Evolutionary conservation across 1,140 invertebrate genomes (phyloP).

Genomic region (Lepidurus apus): DNA sequence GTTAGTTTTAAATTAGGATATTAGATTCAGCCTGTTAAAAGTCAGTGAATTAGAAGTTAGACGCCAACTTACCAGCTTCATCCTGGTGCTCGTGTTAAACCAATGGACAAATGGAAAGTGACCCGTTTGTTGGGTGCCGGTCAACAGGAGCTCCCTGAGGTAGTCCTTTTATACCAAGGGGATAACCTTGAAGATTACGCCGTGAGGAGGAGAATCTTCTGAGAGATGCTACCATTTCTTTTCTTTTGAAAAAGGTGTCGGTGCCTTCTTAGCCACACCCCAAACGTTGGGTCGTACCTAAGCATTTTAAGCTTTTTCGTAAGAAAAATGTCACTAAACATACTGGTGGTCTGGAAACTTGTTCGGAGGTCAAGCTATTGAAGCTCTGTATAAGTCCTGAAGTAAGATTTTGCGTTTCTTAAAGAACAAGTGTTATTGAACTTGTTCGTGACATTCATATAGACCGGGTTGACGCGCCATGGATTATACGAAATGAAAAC

Average conservation of each 20-base stretch:
- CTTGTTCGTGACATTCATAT: too few relatives aligned
- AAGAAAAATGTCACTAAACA: too few relatives aligned
- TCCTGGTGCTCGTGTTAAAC: neutral
- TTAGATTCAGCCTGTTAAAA: neutral
- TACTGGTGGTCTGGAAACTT: too few relatives aligned
- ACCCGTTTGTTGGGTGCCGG: neutral
- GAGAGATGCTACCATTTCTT: neutral
- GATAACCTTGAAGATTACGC: constrained; percentile 36
- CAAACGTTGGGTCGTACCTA: neutral
- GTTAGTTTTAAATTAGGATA: neutral
- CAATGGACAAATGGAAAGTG: neutral
- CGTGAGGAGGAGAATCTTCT: neutral
- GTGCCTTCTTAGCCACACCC: constrained; percentile 2
- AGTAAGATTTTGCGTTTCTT: too few relatives aligned
- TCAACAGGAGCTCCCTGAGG: neutral
- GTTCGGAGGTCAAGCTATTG: too few relatives aligned
- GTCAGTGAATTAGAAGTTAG: neutral
- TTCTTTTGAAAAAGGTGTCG: neutral
- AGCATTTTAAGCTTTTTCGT: too few relatives aligned
- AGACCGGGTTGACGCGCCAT: too few relatives aligned
- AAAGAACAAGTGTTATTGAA: too few relatives aligned
- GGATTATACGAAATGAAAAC: too few relatives aligned
- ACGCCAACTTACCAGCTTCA: neutral
- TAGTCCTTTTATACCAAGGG: constrained; percentile 43
- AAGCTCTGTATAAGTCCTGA: too few relatives aligned